Evolutionary conservation across 2,113 vertebrate species (phyloP).

Genomic region (Anguilla japonica): DNA sequence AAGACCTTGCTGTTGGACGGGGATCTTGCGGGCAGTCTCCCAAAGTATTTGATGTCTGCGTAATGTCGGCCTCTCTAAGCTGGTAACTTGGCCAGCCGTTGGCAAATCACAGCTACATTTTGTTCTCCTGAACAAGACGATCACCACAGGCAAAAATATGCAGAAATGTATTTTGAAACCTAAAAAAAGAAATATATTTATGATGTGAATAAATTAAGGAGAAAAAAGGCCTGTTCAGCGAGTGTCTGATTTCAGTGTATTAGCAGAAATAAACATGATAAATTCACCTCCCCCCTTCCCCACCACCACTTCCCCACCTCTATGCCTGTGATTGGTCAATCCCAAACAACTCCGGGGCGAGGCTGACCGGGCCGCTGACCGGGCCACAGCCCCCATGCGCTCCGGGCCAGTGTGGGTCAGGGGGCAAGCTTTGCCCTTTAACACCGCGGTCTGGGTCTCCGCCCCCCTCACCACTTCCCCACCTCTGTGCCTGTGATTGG

Average conservation of each 20-base stretch:
- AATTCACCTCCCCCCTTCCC: slow-evolving; percentile 71
- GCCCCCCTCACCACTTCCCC: slow-evolving; percentile 49
- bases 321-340: slow-evolving; percentile 57
- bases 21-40: neutral
- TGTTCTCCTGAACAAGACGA: neutral
- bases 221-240: slow-evolving; percentile 52
- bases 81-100: neutral
- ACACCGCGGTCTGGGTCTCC: slow-evolving; percentile 62
- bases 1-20: neutral
- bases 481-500: slow-evolving; percentile 52
- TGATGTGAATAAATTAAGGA: neutral
- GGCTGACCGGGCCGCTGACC: slow-evolving; percentile 36
- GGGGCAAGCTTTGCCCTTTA: slow-evolving; percentile 60
- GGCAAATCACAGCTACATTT: neutral
- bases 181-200: neutral
- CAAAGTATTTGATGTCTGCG: neutral
- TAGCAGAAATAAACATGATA: slow-evolving; percentile 71
- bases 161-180: neutral
- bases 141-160: neutral
- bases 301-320: neutral
- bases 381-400: slow-evolving; percentile 36
- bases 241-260: slow-evolving; percentile 74
- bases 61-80: neutral
- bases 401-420: slow-evolving; percentile 50
- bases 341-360: slow-evolving; percentile 52